Base-by-base conservation (phyloP, 2,888 invertebrate species). In the Ashinkailepas kermadecensis region DNA sequence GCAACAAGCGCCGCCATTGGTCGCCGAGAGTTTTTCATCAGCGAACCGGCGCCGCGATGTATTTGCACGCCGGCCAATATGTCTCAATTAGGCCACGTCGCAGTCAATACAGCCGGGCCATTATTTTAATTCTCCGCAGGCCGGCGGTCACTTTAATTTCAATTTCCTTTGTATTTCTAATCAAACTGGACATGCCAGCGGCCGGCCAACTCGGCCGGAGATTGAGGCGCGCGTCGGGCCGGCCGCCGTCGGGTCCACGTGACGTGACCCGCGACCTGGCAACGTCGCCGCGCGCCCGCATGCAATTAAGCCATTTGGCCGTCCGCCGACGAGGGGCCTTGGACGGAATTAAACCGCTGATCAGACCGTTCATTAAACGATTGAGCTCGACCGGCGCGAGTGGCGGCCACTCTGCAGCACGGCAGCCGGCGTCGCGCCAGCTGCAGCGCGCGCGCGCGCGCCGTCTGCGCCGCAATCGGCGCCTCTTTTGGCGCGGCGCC, bases 161-260 rank as follows among this genome's bases (percentile, higher is more conserved):
- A 74, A 74, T 74, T 74, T 74, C 54, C 74, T 74, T 74, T 74
- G 74, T 74, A 74, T 74, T 74, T 39, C 74, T 74, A 74, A 74
- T 74, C 74, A 74, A 74, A 74, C 54, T 74, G 74, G 74, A 74
- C 74, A 74, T 74, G 74, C 74, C 74, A 74, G 74, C 13, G 15
- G 10, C 74, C 8, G 54, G 6, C 74, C 11, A 15, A 39, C 54
- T 21, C 10, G 74, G 18, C 7, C 12, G 54, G 18, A 54, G 74
- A 74, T 74, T 74, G 74, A 74, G 54, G 13, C 15, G 70, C 70
- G 70, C 39, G 70, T 1, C 11, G 12, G 13, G 70, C 3, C 23
- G 70, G 74, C 74, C 11, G 70, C 70, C 15, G 70, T 23, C 10
- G 65, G 65, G 9, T 54, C 15, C 23, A 18, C 74, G 74, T 54